phyloP scores from a whole-genome alignment of 2,888 invertebrate species.

The Pterobdella sp. region DNA sequence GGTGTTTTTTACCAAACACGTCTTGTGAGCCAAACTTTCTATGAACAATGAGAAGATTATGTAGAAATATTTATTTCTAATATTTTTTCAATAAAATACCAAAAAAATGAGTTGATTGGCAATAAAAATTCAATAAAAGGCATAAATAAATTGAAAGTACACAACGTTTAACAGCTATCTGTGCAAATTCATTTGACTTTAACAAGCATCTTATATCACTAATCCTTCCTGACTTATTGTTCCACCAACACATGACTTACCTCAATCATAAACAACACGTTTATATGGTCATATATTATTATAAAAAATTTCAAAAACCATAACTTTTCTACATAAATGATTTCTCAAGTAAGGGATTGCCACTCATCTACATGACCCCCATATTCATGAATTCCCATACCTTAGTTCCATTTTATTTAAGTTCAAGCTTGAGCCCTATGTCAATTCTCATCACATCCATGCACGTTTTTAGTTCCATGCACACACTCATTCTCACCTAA shows the following conservation, averaged over 20 bases:
- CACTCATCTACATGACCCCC: too few relatives aligned
- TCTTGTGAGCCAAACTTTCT: too few relatives aligned
- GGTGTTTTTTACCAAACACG: background rate
- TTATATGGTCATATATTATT: background rate
- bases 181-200: background rate
- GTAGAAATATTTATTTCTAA: background rate
- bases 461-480: too few relatives aligned
- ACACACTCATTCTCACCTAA: too few relatives aligned
- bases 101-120: background rate
- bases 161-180: background rate
- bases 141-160: background rate
- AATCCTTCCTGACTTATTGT: conserved; percentile 9
- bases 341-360: too few relatives aligned
- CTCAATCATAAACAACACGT: background rate
- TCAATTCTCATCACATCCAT: too few relatives aligned
- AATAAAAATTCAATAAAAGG: background rate
- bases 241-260: conserved; percentile 1
- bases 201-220: background rate
- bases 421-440: too few relatives aligned
- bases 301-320: background rate
- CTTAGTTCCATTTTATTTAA: too few relatives aligned
- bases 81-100: background rate
- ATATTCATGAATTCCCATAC: too few relatives aligned
- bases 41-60: background rate
- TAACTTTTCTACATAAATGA: background rate